phyloP scores from a whole-genome alignment of 2,797 vertebrate species.

The Eurystomus glaucurus region DNA sequence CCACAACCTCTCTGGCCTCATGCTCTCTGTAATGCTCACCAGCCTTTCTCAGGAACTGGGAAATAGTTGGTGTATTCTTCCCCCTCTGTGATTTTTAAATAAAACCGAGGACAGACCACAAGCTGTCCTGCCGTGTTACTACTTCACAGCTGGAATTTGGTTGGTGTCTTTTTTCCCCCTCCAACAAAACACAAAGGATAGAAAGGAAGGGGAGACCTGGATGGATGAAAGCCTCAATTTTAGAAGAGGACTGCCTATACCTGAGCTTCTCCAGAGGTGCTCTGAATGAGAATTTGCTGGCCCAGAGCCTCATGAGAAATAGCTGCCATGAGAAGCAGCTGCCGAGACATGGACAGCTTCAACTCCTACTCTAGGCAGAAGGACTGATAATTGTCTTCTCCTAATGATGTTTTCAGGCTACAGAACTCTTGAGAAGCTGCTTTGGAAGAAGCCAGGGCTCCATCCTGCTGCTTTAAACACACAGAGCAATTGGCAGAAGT shows the following conservation, averaged over 20 bases:
- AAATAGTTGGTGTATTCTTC: background rate
- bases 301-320: background rate
- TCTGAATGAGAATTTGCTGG: background rate
- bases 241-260: background rate
- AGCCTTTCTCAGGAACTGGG: background rate
- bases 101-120: accelerated
- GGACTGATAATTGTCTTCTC: background rate
- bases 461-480: background rate
- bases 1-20: background rate
- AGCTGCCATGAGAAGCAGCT: background rate
- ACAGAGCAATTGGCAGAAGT: background rate
- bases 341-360: background rate
- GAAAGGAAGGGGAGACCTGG: background rate
- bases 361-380: background rate
- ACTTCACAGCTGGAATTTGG: no score
- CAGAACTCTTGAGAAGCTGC: background rate
- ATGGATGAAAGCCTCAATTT: background rate
- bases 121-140: no score
- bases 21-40: background rate
- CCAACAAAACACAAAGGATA: no score
- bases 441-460: background rate
- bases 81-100: background rate
- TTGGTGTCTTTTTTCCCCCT: background rate
- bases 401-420: background rate
- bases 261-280: background rate